Conservation (phyloP, 2,888 invertebrate species). For the Scaptomyza reducta region DNA sequence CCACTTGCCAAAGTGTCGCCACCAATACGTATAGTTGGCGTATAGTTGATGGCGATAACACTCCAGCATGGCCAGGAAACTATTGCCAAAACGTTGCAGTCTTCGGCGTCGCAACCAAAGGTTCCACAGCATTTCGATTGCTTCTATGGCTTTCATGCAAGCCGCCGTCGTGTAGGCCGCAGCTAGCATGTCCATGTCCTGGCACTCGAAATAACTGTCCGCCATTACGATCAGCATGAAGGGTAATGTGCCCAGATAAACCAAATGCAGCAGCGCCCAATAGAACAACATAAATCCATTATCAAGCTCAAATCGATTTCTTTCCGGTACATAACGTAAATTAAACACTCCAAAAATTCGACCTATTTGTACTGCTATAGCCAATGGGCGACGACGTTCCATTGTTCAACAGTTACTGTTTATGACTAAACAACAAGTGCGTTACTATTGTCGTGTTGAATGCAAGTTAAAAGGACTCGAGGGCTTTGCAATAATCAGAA, state of each 20-base stretch:
- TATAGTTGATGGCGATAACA: constrained; percentile 11
- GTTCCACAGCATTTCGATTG: constrained; percentile 23
- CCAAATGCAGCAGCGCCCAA: constrained; percentile 30
- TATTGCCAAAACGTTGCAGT: constrained; percentile 27
- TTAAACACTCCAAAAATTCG: constrained; percentile 56
- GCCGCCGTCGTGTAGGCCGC: constrained; percentile 40
- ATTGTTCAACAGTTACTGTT: constrained; percentile 6
- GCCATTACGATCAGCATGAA: constrained; percentile 18
- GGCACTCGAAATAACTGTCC: constrained; percentile 28
- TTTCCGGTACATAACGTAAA: constrained; percentile 38
- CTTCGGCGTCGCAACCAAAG: constrained; percentile 38
- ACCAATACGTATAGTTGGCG: neutral
- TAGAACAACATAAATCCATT: constrained; percentile 46
- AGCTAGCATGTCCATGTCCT: constrained; percentile 40
- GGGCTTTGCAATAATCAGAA: constrained; percentile 2
- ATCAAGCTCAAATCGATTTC: constrained; percentile 19
- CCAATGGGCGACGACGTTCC: constrained; percentile 4
- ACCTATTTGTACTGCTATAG: constrained; percentile 22
- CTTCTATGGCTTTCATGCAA: constrained; percentile 19
- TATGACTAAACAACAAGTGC: neutral
- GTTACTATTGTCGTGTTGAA: neutral
- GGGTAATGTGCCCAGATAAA: constrained; percentile 41
- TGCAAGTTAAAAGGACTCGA: neutral
- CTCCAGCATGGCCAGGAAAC: constrained; percentile 23
- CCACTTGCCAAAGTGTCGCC: constrained; percentile 28